Conservation (phyloP, 2,113 vertebrate genomes). For the Danionella cerebrum region DNA sequence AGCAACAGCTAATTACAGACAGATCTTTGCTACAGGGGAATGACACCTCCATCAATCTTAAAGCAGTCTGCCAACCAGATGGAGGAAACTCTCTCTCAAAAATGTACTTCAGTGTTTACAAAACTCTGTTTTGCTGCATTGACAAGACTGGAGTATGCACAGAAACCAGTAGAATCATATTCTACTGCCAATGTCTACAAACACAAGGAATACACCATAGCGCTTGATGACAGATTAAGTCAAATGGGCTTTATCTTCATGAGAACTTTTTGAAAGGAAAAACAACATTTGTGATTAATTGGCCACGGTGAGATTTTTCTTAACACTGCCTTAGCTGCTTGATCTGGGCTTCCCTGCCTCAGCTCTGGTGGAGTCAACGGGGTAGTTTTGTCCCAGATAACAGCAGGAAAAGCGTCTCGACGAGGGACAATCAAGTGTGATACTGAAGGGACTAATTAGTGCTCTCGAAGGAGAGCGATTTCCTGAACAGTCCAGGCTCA, state of each 20-base stretch:
- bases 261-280: not conserved
- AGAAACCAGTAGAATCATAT: not conserved
- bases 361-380: not conserved
- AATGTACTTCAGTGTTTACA: not conserved
- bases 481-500: constrained; percentile 15
- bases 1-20: constrained; percentile 3
- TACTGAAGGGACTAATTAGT: constrained; percentile 2
- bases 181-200: constrained; percentile 7
- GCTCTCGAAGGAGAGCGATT: constrained; percentile 7
- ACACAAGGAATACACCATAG: not conserved
- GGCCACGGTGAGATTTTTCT: not conserved
- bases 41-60: constrained; percentile 18
- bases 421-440: constrained; percentile 12
- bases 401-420: constrained; percentile 28
- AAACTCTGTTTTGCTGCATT: not conserved
- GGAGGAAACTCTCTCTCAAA: not conserved
- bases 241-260: not conserved
- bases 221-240: not conserved
- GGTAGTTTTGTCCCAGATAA: constrained; percentile 15
- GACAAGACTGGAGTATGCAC: not conserved
- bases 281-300: not conserved
- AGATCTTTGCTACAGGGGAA: not conserved
- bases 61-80: constrained; percentile 30
- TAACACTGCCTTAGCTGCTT: not conserved
- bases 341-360: not conserved